Evolutionary conservation across 2,113 vertebrate genomes (phyloP).

Genomic region (Thoracochromis brauschi): DNA sequence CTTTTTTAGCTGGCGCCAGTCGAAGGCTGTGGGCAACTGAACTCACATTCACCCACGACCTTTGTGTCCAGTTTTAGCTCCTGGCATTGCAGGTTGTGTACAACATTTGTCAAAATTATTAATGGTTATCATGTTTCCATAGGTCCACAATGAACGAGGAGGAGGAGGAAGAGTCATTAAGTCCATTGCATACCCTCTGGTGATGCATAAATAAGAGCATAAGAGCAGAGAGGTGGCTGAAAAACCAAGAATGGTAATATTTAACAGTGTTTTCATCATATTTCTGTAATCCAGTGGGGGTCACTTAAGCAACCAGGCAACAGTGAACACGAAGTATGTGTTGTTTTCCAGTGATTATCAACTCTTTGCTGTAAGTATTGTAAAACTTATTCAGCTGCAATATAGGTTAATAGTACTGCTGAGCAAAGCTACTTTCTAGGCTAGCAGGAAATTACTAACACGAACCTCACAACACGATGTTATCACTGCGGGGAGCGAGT

Average conservation of each 20-base stretch:
- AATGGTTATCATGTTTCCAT: neutral
- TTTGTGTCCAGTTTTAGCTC: slow-evolving; percentile 22
- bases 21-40: neutral
- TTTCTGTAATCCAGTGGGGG: neutral
- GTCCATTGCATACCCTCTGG: neutral
- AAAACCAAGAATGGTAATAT: neutral
- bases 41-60: slow-evolving; percentile 28
- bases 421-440: neutral
- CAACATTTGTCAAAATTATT: slow-evolving; percentile 28
- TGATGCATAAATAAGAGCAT: neutral
- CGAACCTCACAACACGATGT: neutral
- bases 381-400: neutral
- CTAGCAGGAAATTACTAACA: slow-evolving; percentile 36
- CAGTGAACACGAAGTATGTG: neutral
- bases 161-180: neutral
- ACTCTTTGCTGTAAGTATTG: neutral
- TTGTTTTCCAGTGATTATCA: neutral
- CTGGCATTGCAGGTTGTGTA: neutral
- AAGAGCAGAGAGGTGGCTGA: neutral
- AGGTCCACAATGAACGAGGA: neutral
- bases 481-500: neutral
- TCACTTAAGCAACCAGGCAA: neutral
- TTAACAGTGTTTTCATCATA: neutral
- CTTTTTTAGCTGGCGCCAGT: neutral
- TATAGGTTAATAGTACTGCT: neutral